These are phyloP conservation scores for Ciona savignyi DNA, from an alignment of 23 tunicate genomes.

Conservation along the genomic window DNA sequence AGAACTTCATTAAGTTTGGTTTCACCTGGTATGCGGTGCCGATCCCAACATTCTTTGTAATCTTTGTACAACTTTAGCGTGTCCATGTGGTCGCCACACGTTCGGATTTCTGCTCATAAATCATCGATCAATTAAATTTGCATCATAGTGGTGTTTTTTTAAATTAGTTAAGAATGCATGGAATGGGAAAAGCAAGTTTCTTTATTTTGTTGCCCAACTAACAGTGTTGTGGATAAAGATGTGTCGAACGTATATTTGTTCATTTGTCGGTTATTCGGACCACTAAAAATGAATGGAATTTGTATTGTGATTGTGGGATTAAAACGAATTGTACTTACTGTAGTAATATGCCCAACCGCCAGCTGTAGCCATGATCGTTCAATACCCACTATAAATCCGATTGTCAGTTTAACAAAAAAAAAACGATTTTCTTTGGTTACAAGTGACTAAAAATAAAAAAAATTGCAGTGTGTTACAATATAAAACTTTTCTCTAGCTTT, in stretches of 20 bases:
- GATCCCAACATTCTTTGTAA: conserved; percentile 43
- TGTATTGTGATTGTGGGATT: too few species aligned
- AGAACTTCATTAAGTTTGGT: conserved; percentile 22
- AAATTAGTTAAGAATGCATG: not conserved
- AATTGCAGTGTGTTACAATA: too few species aligned
- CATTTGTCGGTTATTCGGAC: too few species aligned
- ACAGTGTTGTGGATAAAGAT: too few species aligned
- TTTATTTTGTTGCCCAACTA: too few species aligned
- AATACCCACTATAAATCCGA: not conserved
- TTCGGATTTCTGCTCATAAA: conserved; percentile 4
- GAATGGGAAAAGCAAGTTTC: too few species aligned
- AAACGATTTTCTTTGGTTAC: too few species aligned
- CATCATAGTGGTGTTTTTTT: not conserved
- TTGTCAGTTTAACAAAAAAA: not conserved
- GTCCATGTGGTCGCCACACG: conserved; percentile 54
- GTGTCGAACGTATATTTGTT: too few species aligned
- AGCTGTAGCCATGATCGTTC: conserved; percentile 1
- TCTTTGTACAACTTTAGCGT: conserved; percentile 31
- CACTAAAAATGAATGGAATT: too few species aligned
- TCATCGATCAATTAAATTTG: not conserved
- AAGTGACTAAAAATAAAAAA: too few species aligned
- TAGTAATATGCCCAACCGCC: conserved; percentile 27
- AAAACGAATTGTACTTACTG: too few species aligned
- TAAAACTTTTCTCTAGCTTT: too few species aligned
- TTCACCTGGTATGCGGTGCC: conserved; percentile 54